A percentile compares a stretch with the other conserved stretches of the same genome.
phyloP scores from a whole-genome alignment of 2,797 vertebrate genomes.

The Pristis pectinata region DNA sequence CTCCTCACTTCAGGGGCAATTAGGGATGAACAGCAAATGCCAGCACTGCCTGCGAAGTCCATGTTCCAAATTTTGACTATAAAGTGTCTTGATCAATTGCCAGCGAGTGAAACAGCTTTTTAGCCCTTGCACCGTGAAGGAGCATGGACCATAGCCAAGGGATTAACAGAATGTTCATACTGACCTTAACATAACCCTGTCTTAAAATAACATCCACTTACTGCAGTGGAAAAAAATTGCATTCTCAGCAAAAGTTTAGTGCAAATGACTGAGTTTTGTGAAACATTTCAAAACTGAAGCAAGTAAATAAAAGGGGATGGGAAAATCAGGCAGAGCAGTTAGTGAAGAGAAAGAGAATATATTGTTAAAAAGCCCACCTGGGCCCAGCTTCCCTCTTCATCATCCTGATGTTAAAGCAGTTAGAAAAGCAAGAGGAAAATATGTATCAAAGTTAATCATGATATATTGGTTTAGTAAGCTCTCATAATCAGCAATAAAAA shows the following conservation, averaged over 20 bases:
- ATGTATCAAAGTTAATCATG: slow-evolving; percentile 48
- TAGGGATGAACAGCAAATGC: too few relatives aligned
- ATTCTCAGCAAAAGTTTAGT: neutral
- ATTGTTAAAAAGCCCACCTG: slow-evolving; percentile 77
- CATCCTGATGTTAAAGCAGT: slow-evolving; percentile 88
- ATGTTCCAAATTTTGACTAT: too few relatives aligned
- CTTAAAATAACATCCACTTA: neutral
- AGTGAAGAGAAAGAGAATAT: slow-evolving; percentile 1
- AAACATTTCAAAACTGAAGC: neutral
- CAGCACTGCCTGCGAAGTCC: too few relatives aligned
- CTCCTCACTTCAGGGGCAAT: too few relatives aligned
- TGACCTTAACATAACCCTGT: neutral
- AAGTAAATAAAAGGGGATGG: neutral
- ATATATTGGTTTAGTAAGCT: neutral
- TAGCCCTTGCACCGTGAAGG: neutral
- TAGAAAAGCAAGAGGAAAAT: slow-evolving; percentile 82
- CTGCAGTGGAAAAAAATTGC: neutral
- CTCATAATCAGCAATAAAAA: slow-evolving; percentile 11
- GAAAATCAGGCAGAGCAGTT: neutral
- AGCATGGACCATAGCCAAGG: neutral
- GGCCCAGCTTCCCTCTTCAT: slow-evolving; percentile 98
- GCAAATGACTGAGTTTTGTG: neutral
- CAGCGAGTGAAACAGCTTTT: neutral
- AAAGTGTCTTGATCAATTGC: neutral
- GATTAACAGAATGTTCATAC: too few relatives aligned